A percentile compares a stretch with the other conserved stretches of the same genome.
Conservation (phyloP, 2,888 invertebrate genomes). For the Ichneumoninae sp. region DNA sequence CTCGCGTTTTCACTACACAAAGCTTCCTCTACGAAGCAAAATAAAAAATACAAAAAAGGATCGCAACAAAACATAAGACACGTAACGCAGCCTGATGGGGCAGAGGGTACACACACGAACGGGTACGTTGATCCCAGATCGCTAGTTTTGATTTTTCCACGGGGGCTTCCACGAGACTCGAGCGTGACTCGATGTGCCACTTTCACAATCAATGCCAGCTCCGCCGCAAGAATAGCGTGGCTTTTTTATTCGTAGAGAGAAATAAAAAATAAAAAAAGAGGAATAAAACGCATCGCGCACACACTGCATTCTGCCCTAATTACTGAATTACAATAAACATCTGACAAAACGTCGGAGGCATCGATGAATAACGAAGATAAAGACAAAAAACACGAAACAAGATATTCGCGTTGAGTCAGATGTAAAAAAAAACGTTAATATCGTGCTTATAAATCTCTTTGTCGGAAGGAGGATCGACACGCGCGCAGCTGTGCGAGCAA, state of each 20-base stretch:
- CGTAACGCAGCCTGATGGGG: conserved; percentile 21
- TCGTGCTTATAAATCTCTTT: conserved; percentile 39
- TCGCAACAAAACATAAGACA: conserved; percentile 29
- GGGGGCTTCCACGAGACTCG: conserved; percentile 66
- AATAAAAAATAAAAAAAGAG: conserved; percentile 15
- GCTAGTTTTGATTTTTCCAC: conserved; percentile 71
- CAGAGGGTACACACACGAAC: conserved; percentile 31
- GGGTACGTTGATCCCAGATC: conserved; percentile 69
- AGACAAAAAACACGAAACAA: conserved; percentile 11
- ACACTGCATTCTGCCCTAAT: conserved; percentile 40
- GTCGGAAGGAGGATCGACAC: conserved; percentile 25
- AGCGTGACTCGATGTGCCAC: conserved; percentile 71
- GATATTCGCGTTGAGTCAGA: conserved; percentile 9
- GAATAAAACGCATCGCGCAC: background rate
- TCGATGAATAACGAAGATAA: conserved; percentile 3
- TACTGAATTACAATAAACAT: conserved; percentile 51
- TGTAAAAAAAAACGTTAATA: conserved; percentile 43
- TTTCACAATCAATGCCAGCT: conserved; percentile 71
- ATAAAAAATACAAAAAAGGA: conserved; percentile 27
- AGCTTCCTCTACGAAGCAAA: background rate
- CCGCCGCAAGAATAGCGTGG: conserved; percentile 59
- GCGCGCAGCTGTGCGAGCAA: conserved; percentile 8
- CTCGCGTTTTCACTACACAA: too few relatives aligned
- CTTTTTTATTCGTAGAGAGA: conserved; percentile 54
- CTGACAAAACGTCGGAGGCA: conserved; percentile 6